phyloP scores from a whole-genome alignment of 2,797 vertebrate species.

The Malacoctenus gilli region DNA sequence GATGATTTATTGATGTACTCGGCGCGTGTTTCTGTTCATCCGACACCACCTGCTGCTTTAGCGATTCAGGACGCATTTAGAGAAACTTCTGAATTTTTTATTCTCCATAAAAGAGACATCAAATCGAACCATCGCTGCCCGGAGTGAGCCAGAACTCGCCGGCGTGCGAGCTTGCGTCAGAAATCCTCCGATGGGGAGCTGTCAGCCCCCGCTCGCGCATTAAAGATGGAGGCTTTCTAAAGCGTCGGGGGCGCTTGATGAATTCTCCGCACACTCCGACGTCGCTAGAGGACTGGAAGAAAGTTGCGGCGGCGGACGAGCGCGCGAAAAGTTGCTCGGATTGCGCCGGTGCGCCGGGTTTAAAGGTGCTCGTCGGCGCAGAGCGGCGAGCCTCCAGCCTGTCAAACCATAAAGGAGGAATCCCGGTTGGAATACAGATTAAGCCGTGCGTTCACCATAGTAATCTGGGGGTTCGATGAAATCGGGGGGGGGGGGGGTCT shows the following conservation, averaged over 20 bases:
- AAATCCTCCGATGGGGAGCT: conserved; percentile 24
- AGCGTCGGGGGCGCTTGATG: background rate
- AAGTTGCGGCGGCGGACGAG: too few relatives aligned
- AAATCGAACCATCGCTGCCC: conserved; percentile 21
- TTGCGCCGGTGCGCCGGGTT: too few relatives aligned
- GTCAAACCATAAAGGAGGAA: too few relatives aligned
- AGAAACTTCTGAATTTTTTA: background rate
- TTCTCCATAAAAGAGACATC: conserved; percentile 19
- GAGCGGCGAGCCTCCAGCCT: too few relatives aligned
- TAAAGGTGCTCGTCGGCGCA: too few relatives aligned
- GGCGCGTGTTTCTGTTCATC: background rate
- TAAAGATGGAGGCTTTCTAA: conserved; percentile 7
- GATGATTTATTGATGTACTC: background rate
- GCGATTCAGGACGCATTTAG: background rate
- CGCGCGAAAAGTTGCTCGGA: too few relatives aligned
- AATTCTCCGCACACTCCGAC: background rate
- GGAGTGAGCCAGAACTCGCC: conserved; percentile 11
- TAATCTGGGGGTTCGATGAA: too few relatives aligned
- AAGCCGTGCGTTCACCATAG: too few relatives aligned
- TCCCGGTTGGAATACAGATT: too few relatives aligned
- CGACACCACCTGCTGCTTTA: background rate
- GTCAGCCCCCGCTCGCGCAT: conserved; percentile 12
- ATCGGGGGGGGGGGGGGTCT: too few relatives aligned
- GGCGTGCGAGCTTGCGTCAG: conserved; percentile 34
- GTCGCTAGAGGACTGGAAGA: too few relatives aligned